Conservation (phyloP, 2,888 invertebrate genomes). For the Sceliomorpha sp. region DNA sequence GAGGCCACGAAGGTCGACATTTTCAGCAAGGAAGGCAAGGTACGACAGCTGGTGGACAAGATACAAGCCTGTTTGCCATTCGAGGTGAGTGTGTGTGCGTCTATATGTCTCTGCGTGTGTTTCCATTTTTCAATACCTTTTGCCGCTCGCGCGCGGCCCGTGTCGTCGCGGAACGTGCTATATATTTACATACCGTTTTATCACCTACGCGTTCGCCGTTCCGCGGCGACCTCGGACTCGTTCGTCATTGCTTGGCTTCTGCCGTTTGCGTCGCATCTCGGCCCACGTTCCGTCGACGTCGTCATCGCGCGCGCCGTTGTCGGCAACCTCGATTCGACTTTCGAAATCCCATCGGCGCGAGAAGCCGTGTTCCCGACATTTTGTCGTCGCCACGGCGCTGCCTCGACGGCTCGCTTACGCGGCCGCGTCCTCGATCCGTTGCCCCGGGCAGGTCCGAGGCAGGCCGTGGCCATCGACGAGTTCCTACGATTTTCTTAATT, state of each 20-base stretch:
- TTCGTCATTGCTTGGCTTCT: slow-evolving; percentile 23
- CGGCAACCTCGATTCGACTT: slow-evolving; percentile 18
- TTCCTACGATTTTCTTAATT: no score
- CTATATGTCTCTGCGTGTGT: no score
- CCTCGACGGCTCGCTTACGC: slow-evolving; percentile 1
- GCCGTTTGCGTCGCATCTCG: slow-evolving; percentile 15
- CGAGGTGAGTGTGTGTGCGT: slow-evolving; percentile 80
- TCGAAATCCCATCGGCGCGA: not conserved
- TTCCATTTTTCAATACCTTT: slow-evolving; percentile 1
- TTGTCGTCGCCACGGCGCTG: slow-evolving; percentile 32
- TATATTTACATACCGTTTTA: not conserved
- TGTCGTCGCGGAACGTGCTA: not conserved
- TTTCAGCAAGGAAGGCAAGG: slow-evolving; percentile 80
- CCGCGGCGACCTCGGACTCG: slow-evolving; percentile 32
- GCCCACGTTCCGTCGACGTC: slow-evolving; percentile 16
- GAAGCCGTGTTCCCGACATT: slow-evolving; percentile 27
- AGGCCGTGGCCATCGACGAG: not conserved
- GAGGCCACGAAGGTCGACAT: slow-evolving; percentile 81
- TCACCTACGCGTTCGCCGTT: slow-evolving; percentile 10
- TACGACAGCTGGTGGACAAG: slow-evolving; percentile 80
- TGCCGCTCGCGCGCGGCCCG: no score
- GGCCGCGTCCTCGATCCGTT: slow-evolving; percentile 29
- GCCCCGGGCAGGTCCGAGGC: slow-evolving; percentile 1
- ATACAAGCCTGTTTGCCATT: slow-evolving; percentile 80
- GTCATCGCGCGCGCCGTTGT: slow-evolving; percentile 17